These are phyloP conservation scores for Lasioglossum albipes DNA, from an alignment of 1,140 invertebrate species.

Conservation along the genomic window DNA sequence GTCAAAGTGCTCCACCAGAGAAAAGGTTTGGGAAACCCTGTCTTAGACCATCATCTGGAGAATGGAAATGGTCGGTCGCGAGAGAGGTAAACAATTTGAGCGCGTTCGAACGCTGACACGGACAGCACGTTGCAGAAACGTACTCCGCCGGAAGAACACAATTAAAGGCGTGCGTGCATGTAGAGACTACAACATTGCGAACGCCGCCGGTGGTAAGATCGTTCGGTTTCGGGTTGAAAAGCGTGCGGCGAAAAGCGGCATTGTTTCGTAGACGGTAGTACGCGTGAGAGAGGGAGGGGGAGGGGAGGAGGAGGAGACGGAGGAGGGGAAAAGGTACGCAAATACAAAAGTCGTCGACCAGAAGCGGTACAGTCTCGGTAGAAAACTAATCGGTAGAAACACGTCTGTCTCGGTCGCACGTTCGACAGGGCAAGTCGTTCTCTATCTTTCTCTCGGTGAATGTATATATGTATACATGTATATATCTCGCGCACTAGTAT, in stretches of 20 bases:
- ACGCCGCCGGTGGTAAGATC: not conserved
- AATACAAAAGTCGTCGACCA: constrained; percentile 62
- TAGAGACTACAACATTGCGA: not conserved
- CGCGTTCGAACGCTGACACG: no score
- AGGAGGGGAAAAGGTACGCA: constrained; percentile 41
- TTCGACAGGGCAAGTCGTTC: constrained; percentile 22
- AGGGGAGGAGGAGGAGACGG: no score
- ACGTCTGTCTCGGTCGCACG: constrained; percentile 31
- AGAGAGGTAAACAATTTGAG: not conserved
- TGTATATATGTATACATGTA: not conserved
- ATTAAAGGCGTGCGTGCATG: not conserved
- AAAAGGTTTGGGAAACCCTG: no score
- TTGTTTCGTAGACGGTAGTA: constrained; percentile 48
- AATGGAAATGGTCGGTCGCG: no score
- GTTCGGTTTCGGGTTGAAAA: constrained; percentile 25
- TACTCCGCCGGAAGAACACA: not conserved
- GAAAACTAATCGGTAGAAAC: constrained; percentile 29
- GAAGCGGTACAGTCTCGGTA: constrained; percentile 57
- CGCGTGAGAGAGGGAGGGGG: not conserved
- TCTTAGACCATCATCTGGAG: no score
- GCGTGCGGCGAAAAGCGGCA: constrained; percentile 22
- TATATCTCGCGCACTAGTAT: constrained; percentile 26
- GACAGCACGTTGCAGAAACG: no score
- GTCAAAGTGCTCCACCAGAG: no score
- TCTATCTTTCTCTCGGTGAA: constrained; percentile 16